A percentile compares a stretch with the other conserved stretches of the same genome.
Conservation (phyloP, 2,113 vertebrate genomes). For the Gymnobelideus leadbeateri region DNA sequence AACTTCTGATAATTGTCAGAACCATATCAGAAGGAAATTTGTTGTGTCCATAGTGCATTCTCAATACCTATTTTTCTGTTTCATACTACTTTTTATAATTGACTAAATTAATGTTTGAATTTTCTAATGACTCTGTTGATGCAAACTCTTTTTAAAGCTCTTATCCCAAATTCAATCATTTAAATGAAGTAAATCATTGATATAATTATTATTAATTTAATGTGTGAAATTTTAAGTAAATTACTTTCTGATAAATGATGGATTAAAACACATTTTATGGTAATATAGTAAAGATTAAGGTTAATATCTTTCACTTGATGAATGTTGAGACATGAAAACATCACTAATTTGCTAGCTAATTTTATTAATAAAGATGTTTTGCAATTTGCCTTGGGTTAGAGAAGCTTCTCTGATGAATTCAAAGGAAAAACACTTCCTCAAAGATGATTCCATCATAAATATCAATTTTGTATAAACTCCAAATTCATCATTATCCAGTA, state of each 20-base stretch:
- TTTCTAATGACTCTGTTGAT: conserved; percentile 48
- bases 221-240: background rate
- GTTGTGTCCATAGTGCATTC: background rate
- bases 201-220: conserved; percentile 18
- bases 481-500: background rate
- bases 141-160: conserved; percentile 14
- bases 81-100: background rate
- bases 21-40: conserved; percentile 18
- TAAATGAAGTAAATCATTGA: background rate
- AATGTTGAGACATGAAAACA: background rate
- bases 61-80: background rate
- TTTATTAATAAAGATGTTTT: conserved; percentile 48
- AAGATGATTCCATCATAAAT: conserved; percentile 22
- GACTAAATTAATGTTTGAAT: conserved; percentile 9
- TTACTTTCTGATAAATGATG: background rate
- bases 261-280: background rate
- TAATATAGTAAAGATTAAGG: background rate
- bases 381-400: background rate
- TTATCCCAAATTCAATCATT: background rate
- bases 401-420: conserved; percentile 10
- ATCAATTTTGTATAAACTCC: conserved; percentile 33
- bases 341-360: conserved; percentile 28
- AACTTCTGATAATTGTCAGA: conserved; percentile 3
- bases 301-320: background rate
- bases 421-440: conserved; percentile 24